Conservation (phyloP, 1,140 invertebrate genomes). For the Telenomus remus region DNA sequence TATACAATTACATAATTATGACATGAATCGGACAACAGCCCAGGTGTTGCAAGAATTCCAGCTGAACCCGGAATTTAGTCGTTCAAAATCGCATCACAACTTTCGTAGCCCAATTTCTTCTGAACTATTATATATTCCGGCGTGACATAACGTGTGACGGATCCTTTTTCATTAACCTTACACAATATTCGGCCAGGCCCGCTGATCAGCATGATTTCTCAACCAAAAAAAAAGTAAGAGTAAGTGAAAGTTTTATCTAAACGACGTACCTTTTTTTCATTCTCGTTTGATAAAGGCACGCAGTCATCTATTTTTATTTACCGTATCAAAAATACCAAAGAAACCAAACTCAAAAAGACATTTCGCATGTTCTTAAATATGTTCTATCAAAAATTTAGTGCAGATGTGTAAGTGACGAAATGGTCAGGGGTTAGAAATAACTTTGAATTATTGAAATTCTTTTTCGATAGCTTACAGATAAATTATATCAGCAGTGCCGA, state of each 20-base stretch:
- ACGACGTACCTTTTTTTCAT: background rate
- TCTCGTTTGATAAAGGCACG: background rate
- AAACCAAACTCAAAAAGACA: too few species aligned
- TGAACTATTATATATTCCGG: constrained; percentile 23
- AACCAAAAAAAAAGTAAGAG: constrained; percentile 51
- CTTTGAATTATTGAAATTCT: constrained; percentile 14
- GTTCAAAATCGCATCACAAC: constrained; percentile 26
- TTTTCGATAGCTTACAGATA: constrained; percentile 76
- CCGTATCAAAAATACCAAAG: constrained; percentile 2
- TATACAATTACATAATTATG: constrained; percentile 16
- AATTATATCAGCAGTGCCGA: constrained; percentile 74
- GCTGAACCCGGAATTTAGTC: constrained; percentile 7
- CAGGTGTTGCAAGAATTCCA: constrained; percentile 3
- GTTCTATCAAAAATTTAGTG: too few species aligned
- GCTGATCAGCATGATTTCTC: constrained; percentile 52
- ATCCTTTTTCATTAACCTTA: constrained; percentile 26
- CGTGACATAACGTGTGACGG: constrained; percentile 37
- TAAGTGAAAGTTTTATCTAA: constrained; percentile 37
- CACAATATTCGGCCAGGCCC: constrained; percentile 38
- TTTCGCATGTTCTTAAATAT: too few species aligned
- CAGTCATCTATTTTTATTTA: background rate
- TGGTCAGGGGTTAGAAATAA: constrained; percentile 30
- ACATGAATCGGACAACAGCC: background rate
- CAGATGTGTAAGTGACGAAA: too few species aligned
- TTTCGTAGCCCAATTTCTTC: constrained; percentile 30